These are phyloP conservation scores for Phrynocephalus forsythii DNA, from an alignment of 2,797 vertebrate genomes.

Conservation along the genomic window DNA sequence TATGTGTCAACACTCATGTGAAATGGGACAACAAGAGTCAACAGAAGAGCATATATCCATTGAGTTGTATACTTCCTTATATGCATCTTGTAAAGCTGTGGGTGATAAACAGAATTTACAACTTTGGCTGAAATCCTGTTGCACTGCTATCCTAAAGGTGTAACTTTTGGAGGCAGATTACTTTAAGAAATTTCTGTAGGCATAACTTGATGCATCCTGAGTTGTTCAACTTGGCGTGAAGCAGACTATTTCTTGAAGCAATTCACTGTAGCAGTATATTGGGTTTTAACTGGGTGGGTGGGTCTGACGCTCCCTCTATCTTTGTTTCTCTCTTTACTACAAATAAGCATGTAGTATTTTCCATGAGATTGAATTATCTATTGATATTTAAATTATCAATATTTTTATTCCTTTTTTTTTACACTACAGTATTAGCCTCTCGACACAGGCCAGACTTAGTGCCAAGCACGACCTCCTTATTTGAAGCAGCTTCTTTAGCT, in stretches of 20 bases:
- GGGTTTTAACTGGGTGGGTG: background rate
- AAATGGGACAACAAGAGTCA: background rate
- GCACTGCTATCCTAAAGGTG: no score
- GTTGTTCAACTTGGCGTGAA: no score
- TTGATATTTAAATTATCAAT: background rate
- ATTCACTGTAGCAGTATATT: no score
- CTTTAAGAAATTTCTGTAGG: no score
- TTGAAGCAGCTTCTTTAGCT: conserved; percentile 82
- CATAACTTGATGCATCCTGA: no score
- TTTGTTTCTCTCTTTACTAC: background rate
- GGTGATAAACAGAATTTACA: background rate
- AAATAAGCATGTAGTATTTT: background rate
- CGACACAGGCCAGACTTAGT: conserved; percentile 79
- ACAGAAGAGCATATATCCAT: background rate
- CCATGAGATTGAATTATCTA: background rate
- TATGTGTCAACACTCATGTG: background rate
- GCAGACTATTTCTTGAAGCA: no score
- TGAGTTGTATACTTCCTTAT: background rate
- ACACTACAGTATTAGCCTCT: conserved; percentile 73
- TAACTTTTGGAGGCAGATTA: no score
- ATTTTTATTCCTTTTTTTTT: conserved; percentile 4
- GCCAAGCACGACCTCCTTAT: conserved; percentile 79
- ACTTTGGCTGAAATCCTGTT: no score
- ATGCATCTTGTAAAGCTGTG: background rate
- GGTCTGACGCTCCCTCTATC: background rate